Evolutionary conservation across 2,888 invertebrate species (phyloP).

Genomic region (Rotaria magnacalcarata): DNA sequence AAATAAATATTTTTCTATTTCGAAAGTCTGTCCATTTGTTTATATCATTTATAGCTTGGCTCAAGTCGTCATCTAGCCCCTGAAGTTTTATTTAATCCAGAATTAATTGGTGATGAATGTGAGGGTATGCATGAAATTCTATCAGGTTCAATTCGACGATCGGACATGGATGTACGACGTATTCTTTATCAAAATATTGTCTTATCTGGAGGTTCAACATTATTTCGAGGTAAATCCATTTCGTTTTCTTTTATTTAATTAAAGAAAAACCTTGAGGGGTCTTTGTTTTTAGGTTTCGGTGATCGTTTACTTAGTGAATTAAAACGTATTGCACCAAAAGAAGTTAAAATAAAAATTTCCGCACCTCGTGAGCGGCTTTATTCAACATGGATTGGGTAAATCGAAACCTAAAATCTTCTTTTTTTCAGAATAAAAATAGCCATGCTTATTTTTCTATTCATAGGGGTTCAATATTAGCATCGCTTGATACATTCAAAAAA

Average conservation of each 20-base stretch:
- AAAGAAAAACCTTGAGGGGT: no score
- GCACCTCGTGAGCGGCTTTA: conserved; percentile 95
- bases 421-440: neutral
- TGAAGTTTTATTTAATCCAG: conserved; percentile 92
- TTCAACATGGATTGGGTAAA: conserved; percentile 92
- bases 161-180: conserved; percentile 92
- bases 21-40: neutral
- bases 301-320: conserved; percentile 89
- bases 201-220: conserved; percentile 89
- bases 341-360: conserved; percentile 96
- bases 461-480: conserved; percentile 88
- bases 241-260: no score
- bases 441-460: conserved; percentile 42
- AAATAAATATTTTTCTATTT: neutral
- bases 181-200: conserved; percentile 96
- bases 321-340: conserved; percentile 85
- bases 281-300: conserved; percentile 72
- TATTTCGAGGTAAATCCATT: conserved; percentile 65
- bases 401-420: conserved; percentile 9
- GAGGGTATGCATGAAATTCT: conserved; percentile 95
- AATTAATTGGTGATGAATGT: conserved; percentile 86
- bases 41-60: conserved; percentile 68
- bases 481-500: conserved; percentile 97
- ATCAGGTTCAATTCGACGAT: conserved; percentile 91
- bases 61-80: conserved; percentile 90